Percentiles rank a stretch among this genome's conserved stretches.
Evolutionary conservation across 2,888 invertebrate species (phyloP).

Genomic region (Drosophila infuscata): DNA sequence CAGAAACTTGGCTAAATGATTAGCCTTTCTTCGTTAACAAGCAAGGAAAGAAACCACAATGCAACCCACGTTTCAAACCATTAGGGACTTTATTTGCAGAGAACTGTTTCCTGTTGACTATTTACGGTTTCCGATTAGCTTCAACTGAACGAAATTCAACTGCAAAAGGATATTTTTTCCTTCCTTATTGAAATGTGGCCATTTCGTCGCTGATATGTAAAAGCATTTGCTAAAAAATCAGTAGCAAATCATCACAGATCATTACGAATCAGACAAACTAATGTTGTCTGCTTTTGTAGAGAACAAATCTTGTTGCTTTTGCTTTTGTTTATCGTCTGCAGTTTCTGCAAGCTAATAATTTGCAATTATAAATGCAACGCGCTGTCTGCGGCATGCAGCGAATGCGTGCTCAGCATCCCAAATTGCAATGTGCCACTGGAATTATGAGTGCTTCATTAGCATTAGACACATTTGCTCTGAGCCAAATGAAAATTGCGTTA

Average conservation of each 20-base stretch:
- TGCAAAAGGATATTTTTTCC: neutral
- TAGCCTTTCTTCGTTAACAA: conserved; percentile 4
- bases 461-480: conserved; percentile 1
- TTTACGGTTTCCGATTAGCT: neutral
- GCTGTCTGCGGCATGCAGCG: conserved; percentile 1
- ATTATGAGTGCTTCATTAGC: conserved; percentile 42
- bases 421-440: conserved; percentile 9
- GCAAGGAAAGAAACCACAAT: neutral
- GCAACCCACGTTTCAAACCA: neutral
- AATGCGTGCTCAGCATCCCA: conserved; percentile 9
- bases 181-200: neutral
- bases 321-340: neutral
- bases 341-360: neutral
- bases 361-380: neutral
- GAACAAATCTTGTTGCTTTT: neutral
- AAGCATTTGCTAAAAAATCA: neutral
- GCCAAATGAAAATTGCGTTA: conserved; percentile 21
- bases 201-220: neutral
- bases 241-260: neutral
- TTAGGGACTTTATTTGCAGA: neutral
- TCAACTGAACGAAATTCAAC: neutral
- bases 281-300: neutral
- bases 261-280: neutral
- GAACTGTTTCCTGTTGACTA: neutral
- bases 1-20: neutral